Evolutionary conservation across 2,113 vertebrate genomes (phyloP).

Genomic region (Vireo altiloquus): DNA sequence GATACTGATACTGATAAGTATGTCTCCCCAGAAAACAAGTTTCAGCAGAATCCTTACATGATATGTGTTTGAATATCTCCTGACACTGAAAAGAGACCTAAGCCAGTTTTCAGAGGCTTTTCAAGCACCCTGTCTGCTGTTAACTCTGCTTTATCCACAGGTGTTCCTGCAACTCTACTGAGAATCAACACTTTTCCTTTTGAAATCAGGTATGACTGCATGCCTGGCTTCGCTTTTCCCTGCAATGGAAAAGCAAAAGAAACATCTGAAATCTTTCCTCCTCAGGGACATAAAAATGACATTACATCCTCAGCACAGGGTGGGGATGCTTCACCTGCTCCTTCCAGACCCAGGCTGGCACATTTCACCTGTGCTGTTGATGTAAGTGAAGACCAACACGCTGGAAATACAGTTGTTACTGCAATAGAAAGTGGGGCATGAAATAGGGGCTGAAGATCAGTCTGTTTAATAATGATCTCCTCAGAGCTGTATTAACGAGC

Average conservation of each 20-base stretch:
- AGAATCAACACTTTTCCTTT: not conserved
- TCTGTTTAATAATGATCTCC: conserved; percentile 63
- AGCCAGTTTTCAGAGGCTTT: not conserved
- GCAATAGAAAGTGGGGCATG: conserved; percentile 59
- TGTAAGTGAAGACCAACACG: conserved; percentile 1
- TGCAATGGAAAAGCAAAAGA: not conserved
- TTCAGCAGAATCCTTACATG: not conserved
- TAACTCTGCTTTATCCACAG: conserved; percentile 22
- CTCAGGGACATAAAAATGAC: not conserved
- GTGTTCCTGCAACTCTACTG: not conserved
- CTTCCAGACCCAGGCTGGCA: not conserved
- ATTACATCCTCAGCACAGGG: not conserved
- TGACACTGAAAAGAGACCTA: not conserved
- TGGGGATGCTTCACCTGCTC: not conserved
- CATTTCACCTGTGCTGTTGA: not conserved
- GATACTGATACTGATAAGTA: not conserved
- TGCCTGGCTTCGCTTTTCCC: not conserved
- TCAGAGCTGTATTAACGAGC: conserved; percentile 44
- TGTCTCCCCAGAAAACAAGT: conserved; percentile 11
- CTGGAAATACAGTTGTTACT: conserved; percentile 13
- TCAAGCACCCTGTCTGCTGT: not conserved
- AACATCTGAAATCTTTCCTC: not conserved
- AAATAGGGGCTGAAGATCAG: conserved; percentile 44
- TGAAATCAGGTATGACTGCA: not conserved
- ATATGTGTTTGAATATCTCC: conserved; percentile 10